Evolutionary conservation across 1,140 invertebrate species (phyloP), one percentile per base, ranked within the genome.

Genomic region (Bombus vancouverensis): DNA sequence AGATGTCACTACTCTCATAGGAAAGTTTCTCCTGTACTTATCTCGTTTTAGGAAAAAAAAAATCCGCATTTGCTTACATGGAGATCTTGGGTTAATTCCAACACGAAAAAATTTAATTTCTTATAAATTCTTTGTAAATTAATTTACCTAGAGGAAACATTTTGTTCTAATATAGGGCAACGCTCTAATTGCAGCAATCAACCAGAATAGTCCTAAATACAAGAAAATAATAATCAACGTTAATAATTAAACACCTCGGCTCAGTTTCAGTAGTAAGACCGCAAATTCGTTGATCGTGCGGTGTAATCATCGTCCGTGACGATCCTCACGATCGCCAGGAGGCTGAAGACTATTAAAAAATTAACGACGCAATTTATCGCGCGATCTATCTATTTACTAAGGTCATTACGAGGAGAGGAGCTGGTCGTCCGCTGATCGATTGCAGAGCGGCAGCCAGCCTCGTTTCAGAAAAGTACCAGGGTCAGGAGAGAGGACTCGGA

Each of bases 371-470:
- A 79, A 65, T 79, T 79, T 47, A 68, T 68, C 77, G 62, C 22
- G 39, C 44, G 80, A 44, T 81, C 53, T 32, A 62, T 74, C 39
- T 25, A 32, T 76, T 79, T 72, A 44, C n/a, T 71, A 47, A 84
- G 82, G 82, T 78, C 74, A 71, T 75, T 66, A 86, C 12, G 71
- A 47, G 22, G n/a, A 72, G 66, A 76, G 79, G 22, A 13, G n/a
- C 78, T 59, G 59, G 59, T 68, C 71, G 62, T 42, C 39, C 10
- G 66, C 47, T 84, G 82, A 84, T 84, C 82, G 82, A 84, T 84
- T 39, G 81, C 66, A 39, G 74, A 59, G 57, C 53, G 53, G 70
- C 66, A 84, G 81, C 74, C 44, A 83, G 82, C 82, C 82, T 84
- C 75, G 76, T 84, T 84, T 84, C 66, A 62, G 66, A 57, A 79